Evolutionary conservation across 2,797 vertebrate genomes (phyloP).

Genomic region (Oreochromis mossambicus): DNA sequence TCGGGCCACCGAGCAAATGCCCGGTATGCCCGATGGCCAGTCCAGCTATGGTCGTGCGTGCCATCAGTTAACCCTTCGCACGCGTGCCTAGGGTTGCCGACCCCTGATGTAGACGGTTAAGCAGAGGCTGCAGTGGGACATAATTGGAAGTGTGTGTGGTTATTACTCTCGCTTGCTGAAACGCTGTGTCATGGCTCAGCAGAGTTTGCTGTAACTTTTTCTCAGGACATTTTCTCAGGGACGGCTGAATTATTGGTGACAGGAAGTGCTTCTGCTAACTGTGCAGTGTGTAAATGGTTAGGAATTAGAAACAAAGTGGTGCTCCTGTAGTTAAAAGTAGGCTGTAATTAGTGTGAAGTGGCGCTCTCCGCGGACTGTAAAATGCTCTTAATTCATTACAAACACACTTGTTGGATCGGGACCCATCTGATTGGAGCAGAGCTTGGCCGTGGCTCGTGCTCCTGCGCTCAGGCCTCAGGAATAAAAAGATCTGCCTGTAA

Average conservation of each 20-base stretch:
- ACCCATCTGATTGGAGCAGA: background rate
- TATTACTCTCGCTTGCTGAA: background rate
- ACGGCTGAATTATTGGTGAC: background rate
- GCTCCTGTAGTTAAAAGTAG: background rate
- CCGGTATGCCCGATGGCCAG: no score
- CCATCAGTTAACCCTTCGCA: no score
- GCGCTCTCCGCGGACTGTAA: background rate
- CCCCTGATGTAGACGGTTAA: background rate
- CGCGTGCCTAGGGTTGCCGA: no score
- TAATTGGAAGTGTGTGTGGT: background rate
- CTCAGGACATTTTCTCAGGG: background rate
- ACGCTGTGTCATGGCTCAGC: background rate
- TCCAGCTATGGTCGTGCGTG: no score
- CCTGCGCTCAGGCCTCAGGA: background rate
- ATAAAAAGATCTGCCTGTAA: background rate
- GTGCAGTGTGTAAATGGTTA: background rate
- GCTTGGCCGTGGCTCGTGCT: background rate
- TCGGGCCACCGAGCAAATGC: no score
- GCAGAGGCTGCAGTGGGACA: background rate
- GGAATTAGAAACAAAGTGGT: background rate
- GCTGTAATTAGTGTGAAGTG: background rate
- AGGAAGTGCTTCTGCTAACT: background rate
- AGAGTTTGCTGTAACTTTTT: background rate
- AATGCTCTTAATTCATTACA: background rate
- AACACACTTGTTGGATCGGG: background rate